phyloP scores from a whole-genome alignment of 2,113 vertebrate genomes.

The Agapornis roseicollis region DNA sequence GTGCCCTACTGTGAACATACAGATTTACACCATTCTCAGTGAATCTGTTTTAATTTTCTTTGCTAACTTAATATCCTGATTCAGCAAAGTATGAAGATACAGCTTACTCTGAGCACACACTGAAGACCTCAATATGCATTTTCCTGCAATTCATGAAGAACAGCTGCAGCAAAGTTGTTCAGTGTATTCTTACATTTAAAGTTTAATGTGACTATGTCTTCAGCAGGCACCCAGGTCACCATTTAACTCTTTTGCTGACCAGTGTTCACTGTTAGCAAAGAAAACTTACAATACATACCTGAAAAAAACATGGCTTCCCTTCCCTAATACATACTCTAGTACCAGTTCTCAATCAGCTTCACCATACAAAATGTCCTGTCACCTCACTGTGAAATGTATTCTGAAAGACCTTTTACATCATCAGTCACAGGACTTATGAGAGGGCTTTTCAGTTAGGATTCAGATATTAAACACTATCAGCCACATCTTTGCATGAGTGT shows the following conservation, averaged over 20 bases:
- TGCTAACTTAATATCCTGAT: slow-evolving; percentile 31
- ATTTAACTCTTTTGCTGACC: not conserved
- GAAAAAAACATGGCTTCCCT: not conserved
- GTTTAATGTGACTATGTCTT: not conserved
- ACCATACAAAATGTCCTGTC: not conserved
- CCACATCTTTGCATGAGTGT: not conserved
- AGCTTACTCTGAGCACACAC: not conserved
- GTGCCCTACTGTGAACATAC: not conserved
- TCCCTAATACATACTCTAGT: too few relatives aligned
- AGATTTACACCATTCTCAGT: slow-evolving; percentile 17
- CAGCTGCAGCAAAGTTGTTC: not conserved
- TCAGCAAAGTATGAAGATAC: slow-evolving; percentile 13
- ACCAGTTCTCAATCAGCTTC: not conserved
- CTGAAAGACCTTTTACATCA: not conserved
- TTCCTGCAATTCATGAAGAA: not conserved
- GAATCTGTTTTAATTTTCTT: slow-evolving; percentile 47
- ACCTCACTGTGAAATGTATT: too few relatives aligned
- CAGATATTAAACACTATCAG: not conserved
- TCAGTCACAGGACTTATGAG: not conserved
- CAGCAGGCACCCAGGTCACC: not conserved
- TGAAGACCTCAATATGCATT: not conserved
- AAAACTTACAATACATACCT: not conserved
- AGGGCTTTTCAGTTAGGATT: not conserved
- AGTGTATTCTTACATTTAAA: not conserved
- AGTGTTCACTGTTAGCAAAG: not conserved